These are phyloP conservation scores for Drosophila melanocephala DNA, from an alignment of 2,888 invertebrate genomes.

Conservation along the genomic window DNA sequence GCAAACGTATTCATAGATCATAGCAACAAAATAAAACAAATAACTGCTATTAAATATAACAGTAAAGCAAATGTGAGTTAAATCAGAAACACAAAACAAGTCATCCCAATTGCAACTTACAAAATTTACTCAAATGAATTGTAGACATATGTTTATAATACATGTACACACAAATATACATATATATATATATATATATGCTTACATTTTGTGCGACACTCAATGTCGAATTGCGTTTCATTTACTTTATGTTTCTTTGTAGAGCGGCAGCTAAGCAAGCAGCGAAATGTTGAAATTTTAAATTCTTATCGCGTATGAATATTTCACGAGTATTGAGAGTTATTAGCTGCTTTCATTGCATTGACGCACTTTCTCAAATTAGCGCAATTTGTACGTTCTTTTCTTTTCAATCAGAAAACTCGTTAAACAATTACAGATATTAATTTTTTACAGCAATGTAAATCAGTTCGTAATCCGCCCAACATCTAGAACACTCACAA, in stretches of 20 bases:
- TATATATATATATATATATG: constrained; percentile 6
- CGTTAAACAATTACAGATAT: neutral
- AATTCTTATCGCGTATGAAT: neutral
- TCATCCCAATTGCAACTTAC: constrained; percentile 27
- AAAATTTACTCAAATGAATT: constrained; percentile 13
- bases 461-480: constrained; percentile 3
- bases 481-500: constrained; percentile 19
- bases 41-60: constrained; percentile 38
- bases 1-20: constrained; percentile 17
- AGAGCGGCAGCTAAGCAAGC: constrained; percentile 24
- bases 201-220: neutral
- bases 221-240: constrained; percentile 33
- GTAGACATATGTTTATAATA: constrained; percentile 5
- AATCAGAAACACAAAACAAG: constrained; percentile 12
- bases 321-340: neutral
- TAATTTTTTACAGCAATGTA: neutral
- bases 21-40: constrained; percentile 13
- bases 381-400: neutral
- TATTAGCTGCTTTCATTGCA: neutral
- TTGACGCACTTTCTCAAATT: neutral
- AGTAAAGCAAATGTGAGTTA: constrained; percentile 33
- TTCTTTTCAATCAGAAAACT: neutral
- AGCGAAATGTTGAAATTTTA: constrained; percentile 9
- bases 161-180: neutral
- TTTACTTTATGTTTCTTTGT: constrained; percentile 34